Percentiles rank a stretch among this genome's conserved stretches.
Evolutionary conservation across 2,113 vertebrate genomes (phyloP).

Genomic region (Illadopsis cleaveri): DNA sequence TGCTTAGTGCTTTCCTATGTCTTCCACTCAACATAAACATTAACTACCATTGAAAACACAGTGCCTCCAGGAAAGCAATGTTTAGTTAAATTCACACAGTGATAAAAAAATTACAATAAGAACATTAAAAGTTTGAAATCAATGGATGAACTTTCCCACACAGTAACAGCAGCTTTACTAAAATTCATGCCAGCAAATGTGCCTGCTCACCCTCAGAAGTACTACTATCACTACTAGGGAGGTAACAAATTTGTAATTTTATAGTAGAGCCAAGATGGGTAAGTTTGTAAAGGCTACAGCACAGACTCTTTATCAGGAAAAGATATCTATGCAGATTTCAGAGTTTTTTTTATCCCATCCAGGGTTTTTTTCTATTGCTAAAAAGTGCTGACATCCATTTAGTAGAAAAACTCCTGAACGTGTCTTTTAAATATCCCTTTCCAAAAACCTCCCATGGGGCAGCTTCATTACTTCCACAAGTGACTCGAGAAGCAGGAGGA

Average conservation of each 20-base stretch:
- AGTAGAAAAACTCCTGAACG: neutral
- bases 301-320: neutral
- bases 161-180: neutral
- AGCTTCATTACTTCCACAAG: neutral
- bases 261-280: neutral
- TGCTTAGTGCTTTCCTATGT: neutral
- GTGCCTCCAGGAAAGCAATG: neutral
- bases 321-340: neutral
- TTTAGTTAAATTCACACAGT: neutral
- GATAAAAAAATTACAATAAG: neutral
- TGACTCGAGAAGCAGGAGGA: neutral
- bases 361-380: neutral
- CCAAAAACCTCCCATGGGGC: neutral
- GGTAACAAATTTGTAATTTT: neutral
- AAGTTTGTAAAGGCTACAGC: neutral
- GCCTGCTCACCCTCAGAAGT: neutral
- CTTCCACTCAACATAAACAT: constrained; percentile 5
- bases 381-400: neutral
- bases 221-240: neutral
- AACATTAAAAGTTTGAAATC: neutral
- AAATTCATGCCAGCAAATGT: neutral
- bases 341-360: neutral
- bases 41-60: neutral
- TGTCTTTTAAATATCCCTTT: neutral
- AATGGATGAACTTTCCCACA: neutral